Evolutionary conservation across 2,888 invertebrate species (phyloP), one percentile per base, ranked within the genome.

Genomic region (Apodemia zela): DNA sequence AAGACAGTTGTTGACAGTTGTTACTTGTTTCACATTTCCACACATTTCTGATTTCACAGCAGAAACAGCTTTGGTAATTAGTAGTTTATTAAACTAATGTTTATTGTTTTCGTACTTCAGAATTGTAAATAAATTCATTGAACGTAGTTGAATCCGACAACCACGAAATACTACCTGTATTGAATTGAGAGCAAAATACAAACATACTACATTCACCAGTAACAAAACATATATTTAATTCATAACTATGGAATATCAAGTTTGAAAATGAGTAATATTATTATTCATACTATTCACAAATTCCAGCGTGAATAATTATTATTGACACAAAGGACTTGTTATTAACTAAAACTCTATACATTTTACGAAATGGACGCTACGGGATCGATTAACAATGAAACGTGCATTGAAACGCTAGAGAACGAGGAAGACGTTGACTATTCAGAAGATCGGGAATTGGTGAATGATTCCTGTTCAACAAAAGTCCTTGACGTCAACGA

Each of bases 381-480:
- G 57, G 87, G 87, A 62, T 89, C 89, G 69, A 87, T 90, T 60
- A 91, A 89, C 75, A 82, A 80, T 68, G 87, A 86, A 64, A 71
- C 71, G 42, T 72, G 71, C 67, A 77, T 84, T 65, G 87, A 87
- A 62, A 76, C 71, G 63, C 74, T 85, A 66, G 89, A 90, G 67
- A 85, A 87, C 69, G 90, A 92, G 59, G 92, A 92, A 15, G 87
- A 87, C 38, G 78, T 85, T 59, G 92, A 92, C 67, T 90, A 89
- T 70, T 89, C 88, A 0, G 92, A 92, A 67, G 87, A 90, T 67
- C 80, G 85, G 59, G 91, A 89, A 69, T 70, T 92, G 69, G 91
- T 92, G 11, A 79, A 80, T 8, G 89, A 88, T 68, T 85, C 91
- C 3, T 88, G 89, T 69, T 87, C 88, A 6, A 87, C 90, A 1